phyloP scores from a whole-genome alignment of 1,140 invertebrate species.

The Lysiphlebus fabarum region DNA sequence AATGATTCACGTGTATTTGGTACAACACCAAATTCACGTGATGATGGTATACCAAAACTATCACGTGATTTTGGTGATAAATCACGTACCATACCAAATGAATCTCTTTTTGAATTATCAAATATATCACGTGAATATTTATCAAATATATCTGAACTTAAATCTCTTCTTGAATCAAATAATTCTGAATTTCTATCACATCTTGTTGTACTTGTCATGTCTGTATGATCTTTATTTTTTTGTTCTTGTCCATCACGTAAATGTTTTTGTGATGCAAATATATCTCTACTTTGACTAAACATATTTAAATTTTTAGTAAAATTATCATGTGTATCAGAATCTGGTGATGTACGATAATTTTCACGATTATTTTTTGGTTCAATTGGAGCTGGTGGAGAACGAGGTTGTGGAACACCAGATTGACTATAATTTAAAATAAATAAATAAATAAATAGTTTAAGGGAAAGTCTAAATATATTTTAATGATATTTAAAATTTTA shows the following conservation, averaged over 20 bases:
- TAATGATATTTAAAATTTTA: background rate
- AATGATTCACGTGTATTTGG: conserved; percentile 53
- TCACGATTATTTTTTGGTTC: conserved; percentile 63
- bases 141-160: conserved; percentile 51
- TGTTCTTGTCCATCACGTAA: conserved; percentile 47
- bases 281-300: conserved; percentile 52
- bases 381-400: conserved; percentile 66
- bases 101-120: conserved; percentile 48
- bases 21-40: conserved; percentile 51
- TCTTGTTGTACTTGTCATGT: conserved; percentile 41
- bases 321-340: conserved; percentile 60
- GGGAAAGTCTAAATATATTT: background rate
- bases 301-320: conserved; percentile 50
- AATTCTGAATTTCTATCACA: conserved; percentile 42
- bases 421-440: conserved; percentile 36
- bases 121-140: conserved; percentile 49
- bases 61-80: conserved; percentile 52
- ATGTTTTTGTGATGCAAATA: conserved; percentile 48
- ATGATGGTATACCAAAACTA: conserved; percentile 52
- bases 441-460: background rate
- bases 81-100: conserved; percentile 49
- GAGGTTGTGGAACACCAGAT: conserved; percentile 52
- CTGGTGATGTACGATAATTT: conserved; percentile 65
- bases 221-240: conserved; percentile 56
- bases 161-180: conserved; percentile 48